These are phyloP conservation scores for Hiodon alosoides DNA, from an alignment of 2,113 vertebrate species.

Conservation along the genomic window DNA sequence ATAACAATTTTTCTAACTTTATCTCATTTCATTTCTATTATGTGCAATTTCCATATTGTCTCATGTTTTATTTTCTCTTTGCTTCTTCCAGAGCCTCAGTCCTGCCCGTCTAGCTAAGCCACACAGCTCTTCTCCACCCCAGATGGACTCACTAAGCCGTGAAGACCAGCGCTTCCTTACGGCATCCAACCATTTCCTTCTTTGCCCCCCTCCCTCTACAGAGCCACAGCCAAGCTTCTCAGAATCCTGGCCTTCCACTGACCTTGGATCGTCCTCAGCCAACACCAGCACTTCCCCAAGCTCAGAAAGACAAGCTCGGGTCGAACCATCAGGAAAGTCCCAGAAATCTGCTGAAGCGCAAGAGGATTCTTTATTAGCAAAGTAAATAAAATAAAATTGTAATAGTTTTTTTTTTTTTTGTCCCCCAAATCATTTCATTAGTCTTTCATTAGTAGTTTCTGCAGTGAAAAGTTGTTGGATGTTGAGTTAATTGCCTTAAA, in stretches of 20 bases:
- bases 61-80: neutral
- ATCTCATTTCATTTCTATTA: neutral
- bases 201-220: conserved; percentile 7
- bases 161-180: conserved; percentile 25
- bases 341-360: conserved; percentile 23
- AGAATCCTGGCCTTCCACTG: conserved; percentile 67
- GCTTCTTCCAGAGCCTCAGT: conserved; percentile 50
- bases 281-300: conserved; percentile 22
- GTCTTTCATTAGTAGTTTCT: neutral
- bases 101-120: conserved; percentile 36
- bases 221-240: conserved; percentile 47
- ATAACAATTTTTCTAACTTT: neutral
- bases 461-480: neutral
- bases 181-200: conserved; percentile 14
- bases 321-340: conserved; percentile 18
- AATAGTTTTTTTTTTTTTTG: neutral
- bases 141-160: conserved; percentile 17
- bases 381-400: conserved; percentile 45
- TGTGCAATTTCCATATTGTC: neutral
- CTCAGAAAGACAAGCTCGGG: conserved; percentile 17
- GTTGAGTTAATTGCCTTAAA: neutral
- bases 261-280: conserved; percentile 40
- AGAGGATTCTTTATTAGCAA: conserved; percentile 66
- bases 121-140: conserved; percentile 26
- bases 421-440: neutral